Conservation (phyloP, 1,140 invertebrate species). For the Trichomalopsis sarcophagae region DNA sequence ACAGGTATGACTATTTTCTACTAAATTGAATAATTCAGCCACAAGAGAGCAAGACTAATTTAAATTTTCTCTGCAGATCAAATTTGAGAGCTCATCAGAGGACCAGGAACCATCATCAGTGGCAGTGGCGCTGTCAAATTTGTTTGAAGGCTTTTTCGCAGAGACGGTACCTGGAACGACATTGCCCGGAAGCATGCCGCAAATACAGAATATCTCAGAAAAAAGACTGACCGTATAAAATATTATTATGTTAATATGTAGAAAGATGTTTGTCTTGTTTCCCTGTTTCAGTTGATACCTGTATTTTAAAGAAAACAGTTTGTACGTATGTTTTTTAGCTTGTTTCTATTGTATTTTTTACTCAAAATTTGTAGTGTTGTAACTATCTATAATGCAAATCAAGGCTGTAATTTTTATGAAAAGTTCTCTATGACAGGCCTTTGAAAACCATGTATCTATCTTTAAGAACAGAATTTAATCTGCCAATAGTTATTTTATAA, state of each 20-base stretch:
- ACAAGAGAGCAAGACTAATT: background rate
- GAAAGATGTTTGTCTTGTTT: background rate
- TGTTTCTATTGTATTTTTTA: background rate
- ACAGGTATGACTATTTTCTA: slow-evolving; percentile 75
- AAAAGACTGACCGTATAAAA: slow-evolving; percentile 53
- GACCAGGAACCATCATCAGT: slow-evolving; percentile 81
- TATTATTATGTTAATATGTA: background rate
- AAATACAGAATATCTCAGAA: slow-evolving; percentile 76
- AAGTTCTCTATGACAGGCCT: no score
- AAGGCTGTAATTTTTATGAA: no score
- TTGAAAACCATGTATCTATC: no score
- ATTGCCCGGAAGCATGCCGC: slow-evolving; percentile 82
- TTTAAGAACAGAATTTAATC: no score
- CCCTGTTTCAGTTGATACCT: no score
- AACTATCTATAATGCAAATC: no score
- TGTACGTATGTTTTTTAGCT: no score
- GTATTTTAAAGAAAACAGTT: no score
- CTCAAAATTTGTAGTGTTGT: background rate
- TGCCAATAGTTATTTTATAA: no score
- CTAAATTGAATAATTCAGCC: slow-evolving; percentile 3
- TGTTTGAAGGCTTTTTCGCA: slow-evolving; percentile 86
- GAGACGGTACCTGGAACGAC: slow-evolving; percentile 82
- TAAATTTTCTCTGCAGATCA: slow-evolving; percentile 73
- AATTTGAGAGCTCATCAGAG: slow-evolving; percentile 83
- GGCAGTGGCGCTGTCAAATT: slow-evolving; percentile 80